Conservation (phyloP, 2,797 vertebrate genomes). For the Syndactyla subalaris region DNA sequence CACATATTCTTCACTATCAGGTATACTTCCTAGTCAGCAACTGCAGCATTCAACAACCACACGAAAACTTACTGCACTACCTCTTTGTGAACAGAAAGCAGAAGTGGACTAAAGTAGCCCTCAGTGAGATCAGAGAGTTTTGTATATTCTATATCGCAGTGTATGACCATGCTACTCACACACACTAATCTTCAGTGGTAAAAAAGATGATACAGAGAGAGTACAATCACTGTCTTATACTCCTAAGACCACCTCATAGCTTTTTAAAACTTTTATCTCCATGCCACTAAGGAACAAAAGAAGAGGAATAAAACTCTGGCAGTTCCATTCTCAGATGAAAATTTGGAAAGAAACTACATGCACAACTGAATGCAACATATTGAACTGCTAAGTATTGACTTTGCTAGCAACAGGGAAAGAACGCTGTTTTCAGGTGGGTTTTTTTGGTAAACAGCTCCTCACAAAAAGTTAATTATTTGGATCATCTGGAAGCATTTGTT, state of each 20-base stretch:
- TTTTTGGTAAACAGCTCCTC: neutral
- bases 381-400: neutral
- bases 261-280: neutral
- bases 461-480: neutral
- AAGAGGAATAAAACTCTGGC: neutral
- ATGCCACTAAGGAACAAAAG: neutral
- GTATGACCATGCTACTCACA: neutral
- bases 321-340: neutral
- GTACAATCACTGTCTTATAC: neutral
- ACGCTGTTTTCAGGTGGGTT: neutral
- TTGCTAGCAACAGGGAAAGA: neutral
- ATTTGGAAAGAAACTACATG: neutral
- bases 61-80: neutral
- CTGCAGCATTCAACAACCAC: neutral
- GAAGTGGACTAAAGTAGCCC: neutral
- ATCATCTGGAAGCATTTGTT: neutral
- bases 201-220: neutral
- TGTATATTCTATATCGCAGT: neutral
- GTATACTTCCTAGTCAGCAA: neutral
- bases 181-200: neutral
- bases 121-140: neutral
- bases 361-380: neutral
- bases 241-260: neutral
- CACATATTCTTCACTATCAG: neutral
- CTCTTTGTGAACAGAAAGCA: neutral